Base-by-base conservation (phyloP, 2,888 invertebrate genomes). In the Amitus sp. region DNA sequence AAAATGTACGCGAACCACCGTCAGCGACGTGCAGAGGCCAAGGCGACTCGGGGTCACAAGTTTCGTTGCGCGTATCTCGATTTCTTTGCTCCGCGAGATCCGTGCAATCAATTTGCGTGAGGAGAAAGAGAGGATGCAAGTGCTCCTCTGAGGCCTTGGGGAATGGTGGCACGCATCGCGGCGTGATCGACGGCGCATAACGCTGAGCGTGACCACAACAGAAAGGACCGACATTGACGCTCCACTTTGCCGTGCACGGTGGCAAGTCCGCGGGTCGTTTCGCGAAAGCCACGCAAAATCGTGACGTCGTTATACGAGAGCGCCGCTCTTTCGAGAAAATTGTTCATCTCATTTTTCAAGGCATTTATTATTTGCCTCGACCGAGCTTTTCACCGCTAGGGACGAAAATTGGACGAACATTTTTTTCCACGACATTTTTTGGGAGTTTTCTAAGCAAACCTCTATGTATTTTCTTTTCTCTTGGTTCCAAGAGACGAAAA, bases 181-280 rank as follows among this genome's bases (percentile, higher is more conserved):
- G 74, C 69, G 68, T 72, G 73, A 67, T 70, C 75, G 73, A 73
- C 73, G 72, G 72, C 72, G 77, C 77, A 74, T 77, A 75, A 78
- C 75, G 73, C 65, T 55, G 55, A 55, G 68, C 65, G 68, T 66
- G 71, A 76, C 78, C 76, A 69, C 78, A 78, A 75, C 77, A 77
- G 64, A 77, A 73, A 72, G 61, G 54, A 65, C 73, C 73, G 75
- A 68, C 72, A 65, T 72, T 66, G 69, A 70, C 64, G 68, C 68
- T 71, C 67, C 71, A 69, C 71, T 71, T 74, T 67, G 67, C 65
- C 62, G 63, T 17, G 51, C 61, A 23, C 57, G 50, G 68, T 64
- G 67, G 71, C 69, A 71, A 69, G 65, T 62, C 65, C 62, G 66
- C 57, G 56, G 63, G 40, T 58, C 62, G 51, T 63, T 67, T 66